phyloP scores from a whole-genome alignment of 1,140 invertebrate species.

The Dinoponera quadriceps region DNA sequence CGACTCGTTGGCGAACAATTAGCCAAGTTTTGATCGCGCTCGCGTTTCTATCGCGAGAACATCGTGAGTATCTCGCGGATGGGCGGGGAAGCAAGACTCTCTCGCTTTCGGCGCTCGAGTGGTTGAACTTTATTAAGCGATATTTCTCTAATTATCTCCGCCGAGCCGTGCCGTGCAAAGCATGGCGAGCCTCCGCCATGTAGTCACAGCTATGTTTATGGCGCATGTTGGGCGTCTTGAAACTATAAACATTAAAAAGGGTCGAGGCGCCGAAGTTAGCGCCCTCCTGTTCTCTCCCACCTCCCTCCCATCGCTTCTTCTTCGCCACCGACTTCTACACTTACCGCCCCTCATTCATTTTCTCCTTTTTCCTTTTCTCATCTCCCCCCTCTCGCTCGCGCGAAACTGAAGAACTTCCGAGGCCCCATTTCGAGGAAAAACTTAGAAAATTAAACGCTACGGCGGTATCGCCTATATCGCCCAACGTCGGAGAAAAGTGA shows the following conservation, averaged over 20 bases:
- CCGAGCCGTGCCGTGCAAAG: slow-evolving; percentile 60
- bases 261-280: slow-evolving; percentile 67
- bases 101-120: slow-evolving; percentile 63
- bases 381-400: not conserved
- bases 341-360: not conserved
- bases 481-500: not conserved
- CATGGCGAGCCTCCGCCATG: not conserved
- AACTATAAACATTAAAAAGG: slow-evolving; percentile 74
- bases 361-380: slow-evolving; percentile 25
- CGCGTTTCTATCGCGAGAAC: slow-evolving; percentile 37
- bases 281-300: slow-evolving; percentile 49
- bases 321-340: no score
- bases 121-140: slow-evolving; percentile 82
- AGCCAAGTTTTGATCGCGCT: slow-evolving; percentile 82
- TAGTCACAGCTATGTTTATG: slow-evolving; percentile 66
- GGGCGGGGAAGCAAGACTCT: not conserved
- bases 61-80: slow-evolving; percentile 6
- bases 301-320: not conserved
- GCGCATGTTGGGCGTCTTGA: slow-evolving; percentile 64
- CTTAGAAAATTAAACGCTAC: slow-evolving; percentile 79
- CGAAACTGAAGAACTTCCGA: slow-evolving; percentile 68
- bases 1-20: slow-evolving; percentile 73
- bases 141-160: slow-evolving; percentile 85
- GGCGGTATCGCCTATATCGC: slow-evolving; percentile 43
- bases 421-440: slow-evolving; percentile 70